Conservation (phyloP, 2,888 invertebrate species). For the Latrodectus elegans region DNA sequence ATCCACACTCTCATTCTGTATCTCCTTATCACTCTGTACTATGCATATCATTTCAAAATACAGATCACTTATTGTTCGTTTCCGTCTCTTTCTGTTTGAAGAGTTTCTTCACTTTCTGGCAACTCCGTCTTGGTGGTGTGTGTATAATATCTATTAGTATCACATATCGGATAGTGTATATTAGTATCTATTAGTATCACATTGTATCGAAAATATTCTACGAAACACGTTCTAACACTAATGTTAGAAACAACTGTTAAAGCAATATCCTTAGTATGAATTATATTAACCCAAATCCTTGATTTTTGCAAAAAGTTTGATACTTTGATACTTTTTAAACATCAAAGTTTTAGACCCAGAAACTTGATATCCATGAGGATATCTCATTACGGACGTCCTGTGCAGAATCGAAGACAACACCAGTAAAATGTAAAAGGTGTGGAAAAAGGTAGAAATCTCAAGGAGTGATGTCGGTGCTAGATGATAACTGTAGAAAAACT, state of each 20-base stretch:
- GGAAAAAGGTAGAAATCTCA: not conserved
- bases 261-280: not conserved
- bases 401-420: not conserved
- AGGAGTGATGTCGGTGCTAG: not conserved
- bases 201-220: no score
- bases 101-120: no score
- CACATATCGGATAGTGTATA: no score
- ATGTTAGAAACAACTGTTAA: not conserved
- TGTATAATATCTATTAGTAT: no score
- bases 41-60: no score
- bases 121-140: no score
- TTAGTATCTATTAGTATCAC: no score
- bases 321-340: no score
- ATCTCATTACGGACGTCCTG: not conserved
- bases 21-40: no score
- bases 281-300: not conserved
- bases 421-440: not conserved
- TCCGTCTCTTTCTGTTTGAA: no score
- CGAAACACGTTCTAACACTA: not conserved
- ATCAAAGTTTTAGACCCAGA: not conserved
- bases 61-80: no score
- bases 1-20: no score
- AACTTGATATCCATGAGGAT: not conserved
- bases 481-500: not conserved
- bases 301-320: not conserved